Conservation (phyloP, 2,113 vertebrate genomes). For the Beaufortia kweichowensis region DNA sequence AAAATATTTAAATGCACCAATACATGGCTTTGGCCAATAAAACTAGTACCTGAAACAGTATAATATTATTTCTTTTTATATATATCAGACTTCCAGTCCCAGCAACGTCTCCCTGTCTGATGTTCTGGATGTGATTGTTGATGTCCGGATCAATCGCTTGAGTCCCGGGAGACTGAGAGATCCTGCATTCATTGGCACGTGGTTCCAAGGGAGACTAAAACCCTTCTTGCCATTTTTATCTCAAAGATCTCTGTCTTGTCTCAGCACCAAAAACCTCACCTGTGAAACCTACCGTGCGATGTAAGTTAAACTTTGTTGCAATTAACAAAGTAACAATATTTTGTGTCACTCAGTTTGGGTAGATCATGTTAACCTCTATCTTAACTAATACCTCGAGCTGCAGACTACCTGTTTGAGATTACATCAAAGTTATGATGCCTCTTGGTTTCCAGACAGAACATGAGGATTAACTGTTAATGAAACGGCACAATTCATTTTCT, state of each 20-base stretch:
- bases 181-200: conserved; percentile 33
- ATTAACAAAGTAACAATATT: not conserved
- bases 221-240: conserved; percentile 42
- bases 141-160: conserved; percentile 33
- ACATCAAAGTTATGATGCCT: too few species aligned
- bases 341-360: too few species aligned
- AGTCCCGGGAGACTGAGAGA: conserved; percentile 27
- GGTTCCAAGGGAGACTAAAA: conserved; percentile 35
- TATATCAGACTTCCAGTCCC: not conserved
- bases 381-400: too few species aligned
- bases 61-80: too few species aligned
- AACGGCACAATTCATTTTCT: too few species aligned
- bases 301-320: not conserved
- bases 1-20: too few species aligned
- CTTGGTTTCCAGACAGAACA: too few species aligned
- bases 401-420: too few species aligned
- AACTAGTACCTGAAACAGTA: too few species aligned
- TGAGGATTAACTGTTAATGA: too few species aligned
- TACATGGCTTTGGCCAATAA: too few species aligned
- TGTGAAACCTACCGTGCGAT: conserved; percentile 44
- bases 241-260: conserved; percentile 42
- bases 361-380: too few species aligned
- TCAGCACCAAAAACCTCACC: conserved; percentile 47
- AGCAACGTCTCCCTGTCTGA: not conserved
- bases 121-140: conserved; percentile 43